Base-by-base conservation (phyloP, 2,888 invertebrate genomes). In the Lypha dubia region DNA sequence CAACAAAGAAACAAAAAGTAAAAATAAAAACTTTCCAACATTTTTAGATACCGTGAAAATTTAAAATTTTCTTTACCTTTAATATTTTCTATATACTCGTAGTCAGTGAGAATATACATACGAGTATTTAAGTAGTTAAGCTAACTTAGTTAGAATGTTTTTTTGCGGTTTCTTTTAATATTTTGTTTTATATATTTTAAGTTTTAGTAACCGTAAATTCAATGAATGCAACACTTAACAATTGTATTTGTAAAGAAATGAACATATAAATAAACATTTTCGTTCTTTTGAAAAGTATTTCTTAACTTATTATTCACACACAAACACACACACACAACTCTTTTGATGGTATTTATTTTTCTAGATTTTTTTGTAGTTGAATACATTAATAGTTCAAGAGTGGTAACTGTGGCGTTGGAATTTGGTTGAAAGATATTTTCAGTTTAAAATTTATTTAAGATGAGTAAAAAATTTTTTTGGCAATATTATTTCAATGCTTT, bases 191-290 rank as follows among this genome's bases (percentile, higher is more conserved):
- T n/a, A n/a, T n/a, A n/a, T 35, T 58, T 32, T 63, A 44, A 44
- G 49, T 65, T 71, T 79, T 15, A 49, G 63, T 65, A 65, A 79
- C 73, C 65, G n/a, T 68, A 74, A 74, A 65, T 65, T 20, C 44
- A 73, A n/a, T 79, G 58, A 73, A 79, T 35, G 46, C 13, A 51
- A 68, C 24, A 68, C 68, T 24, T 49, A 44, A 9, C 28, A 41
- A 63, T 74, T 22, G 74, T 53, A 20, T 53, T n/a, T 15, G 13
- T 13, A 17, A 20, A 11, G 20, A 11, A 8, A 49, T 49, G 49
- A 49, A 20, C 8, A 56, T n/a, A n/a, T n/a, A n/a, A 28, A 53
- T 13, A 22, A 53, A 51, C 0, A 63, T 17, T 73, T 60, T 24
- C 7, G 9, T 44, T 13, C 13, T 44, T 65, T 65, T 46, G 4